Base-by-base conservation (phyloP, 2,113 vertebrate species). In the Actenoides hombroni region DNA sequence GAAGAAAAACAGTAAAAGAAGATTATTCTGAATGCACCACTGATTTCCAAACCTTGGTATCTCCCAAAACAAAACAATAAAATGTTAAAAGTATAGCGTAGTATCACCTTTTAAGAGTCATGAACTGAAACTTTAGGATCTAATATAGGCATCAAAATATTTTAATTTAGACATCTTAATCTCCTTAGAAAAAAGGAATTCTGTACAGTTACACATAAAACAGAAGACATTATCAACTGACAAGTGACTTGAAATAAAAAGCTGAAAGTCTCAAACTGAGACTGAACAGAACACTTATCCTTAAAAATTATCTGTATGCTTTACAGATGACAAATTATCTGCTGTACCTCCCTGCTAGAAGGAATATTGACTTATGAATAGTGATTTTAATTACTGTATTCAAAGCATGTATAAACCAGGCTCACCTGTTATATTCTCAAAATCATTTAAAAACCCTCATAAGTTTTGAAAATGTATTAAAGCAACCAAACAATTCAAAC, bases 381-480 rank as follows among this genome's bases (percentile, higher is more conserved):
- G 44, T 21, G 9, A n/a, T 57, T 89, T 91, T 39, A 61, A 78
- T 61, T 40, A 80, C 15, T 39, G 15, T 39, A 74, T 54, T 13
- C 25, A 65, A 86, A 89, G 37, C 11, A 48, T 9, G 10, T 69
- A 40, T 31, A 73, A 79, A 83, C 74, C 29, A 68, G 31, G 9
- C 11, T 83, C 31, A 42, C 17, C 31, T 57, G 10, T 56, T 67
- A 81, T 4, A 83, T 4, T 79, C 33, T 82, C 35, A 42, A 51
- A 84, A 68, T 68, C 2, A 64, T 37, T 42, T n/a, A 67, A 81
- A 28, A 18, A 15, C 4, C 0, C 1, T 19, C 18, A 1, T 1
- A 92, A 75, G 79, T 71, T 11, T 25, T 20, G 6, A 78, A 90
- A 92, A 37, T 14, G 16, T 16, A 37, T 39, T 54, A 75, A 77